Conservation (phyloP, 35 echinoderm and acorn worm species). For the Ophiothrix spiculata region DNA sequence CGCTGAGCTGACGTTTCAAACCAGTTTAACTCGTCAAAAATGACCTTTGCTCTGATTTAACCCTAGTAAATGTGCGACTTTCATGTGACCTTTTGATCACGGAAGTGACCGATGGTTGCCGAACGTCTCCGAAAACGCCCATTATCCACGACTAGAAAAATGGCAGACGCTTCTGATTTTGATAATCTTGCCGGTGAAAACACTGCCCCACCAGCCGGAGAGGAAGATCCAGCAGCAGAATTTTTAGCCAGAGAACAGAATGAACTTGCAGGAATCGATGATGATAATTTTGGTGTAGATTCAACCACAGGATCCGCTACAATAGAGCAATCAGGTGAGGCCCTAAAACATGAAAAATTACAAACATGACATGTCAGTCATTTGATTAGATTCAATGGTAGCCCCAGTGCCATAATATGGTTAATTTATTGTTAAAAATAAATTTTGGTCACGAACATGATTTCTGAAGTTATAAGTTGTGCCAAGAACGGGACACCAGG, state of each 20-base stretch:
- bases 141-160: conserved; percentile 36
- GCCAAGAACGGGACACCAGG: too few relatives aligned
- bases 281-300: conserved; percentile 79
- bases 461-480: too few relatives aligned
- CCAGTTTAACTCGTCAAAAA: background rate
- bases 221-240: conserved; percentile 90
- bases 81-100: background rate
- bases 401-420: too few relatives aligned
- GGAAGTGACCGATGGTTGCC: background rate
- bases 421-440: too few relatives aligned
- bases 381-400: too few relatives aligned
- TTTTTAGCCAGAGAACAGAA: conserved; percentile 98
- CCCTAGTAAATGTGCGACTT: conserved; percentile 13
- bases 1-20: background rate
- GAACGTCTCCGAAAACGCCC: conserved; percentile 1
- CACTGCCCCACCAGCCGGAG: conserved; percentile 26
- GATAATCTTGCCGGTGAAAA: conserved; percentile 57
- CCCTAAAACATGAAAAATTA: too few relatives aligned
- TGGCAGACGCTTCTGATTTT: conserved; percentile 65
- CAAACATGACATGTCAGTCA: too few relatives aligned
- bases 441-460: too few relatives aligned
- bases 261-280: conserved; percentile 93
- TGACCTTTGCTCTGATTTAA: background rate
- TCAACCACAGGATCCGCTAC: conserved; percentile 38
- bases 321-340: conserved; percentile 20